Conservation (phyloP, 2,113 vertebrate genomes). For the Ctenodactylus gundi region DNA sequence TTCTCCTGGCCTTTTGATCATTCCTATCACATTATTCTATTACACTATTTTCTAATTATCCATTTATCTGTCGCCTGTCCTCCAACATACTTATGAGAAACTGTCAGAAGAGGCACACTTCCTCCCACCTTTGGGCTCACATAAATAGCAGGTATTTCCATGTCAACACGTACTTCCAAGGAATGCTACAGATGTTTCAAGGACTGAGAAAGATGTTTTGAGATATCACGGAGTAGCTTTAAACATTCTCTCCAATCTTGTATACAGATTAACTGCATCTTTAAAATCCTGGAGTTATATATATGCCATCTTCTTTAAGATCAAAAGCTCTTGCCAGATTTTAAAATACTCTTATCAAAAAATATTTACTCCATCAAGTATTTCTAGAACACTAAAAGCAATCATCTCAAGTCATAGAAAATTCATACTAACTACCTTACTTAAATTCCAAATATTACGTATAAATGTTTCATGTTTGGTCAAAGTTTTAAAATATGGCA, state of each 20-base stretch:
- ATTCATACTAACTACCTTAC: no score
- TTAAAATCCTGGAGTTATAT: no score
- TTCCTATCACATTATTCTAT: no score
- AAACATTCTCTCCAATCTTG: neutral
- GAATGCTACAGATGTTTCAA: neutral
- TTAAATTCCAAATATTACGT: slow-evolving; percentile 44
- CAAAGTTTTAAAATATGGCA: slow-evolving; percentile 32
- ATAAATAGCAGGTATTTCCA: neutral
- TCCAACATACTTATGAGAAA: neutral
- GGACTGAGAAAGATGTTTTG: neutral
- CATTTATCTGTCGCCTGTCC: neutral
- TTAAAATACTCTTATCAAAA: no score
- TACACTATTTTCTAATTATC: neutral
- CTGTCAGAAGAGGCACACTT: neutral
- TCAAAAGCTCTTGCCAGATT: no score
- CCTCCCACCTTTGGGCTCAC: neutral
- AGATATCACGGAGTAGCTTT: neutral
- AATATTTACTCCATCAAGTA: no score
- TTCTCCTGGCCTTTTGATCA: neutral
- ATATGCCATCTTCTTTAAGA: no score
- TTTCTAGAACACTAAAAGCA: no score
- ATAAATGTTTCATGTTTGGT: slow-evolving; percentile 31
- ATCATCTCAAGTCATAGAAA: no score
- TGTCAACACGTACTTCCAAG: neutral
- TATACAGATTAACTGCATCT: neutral